Evolutionary conservation across 2,888 invertebrate species (phyloP).

Genomic region (Lordiphosa andalusiaca): DNA sequence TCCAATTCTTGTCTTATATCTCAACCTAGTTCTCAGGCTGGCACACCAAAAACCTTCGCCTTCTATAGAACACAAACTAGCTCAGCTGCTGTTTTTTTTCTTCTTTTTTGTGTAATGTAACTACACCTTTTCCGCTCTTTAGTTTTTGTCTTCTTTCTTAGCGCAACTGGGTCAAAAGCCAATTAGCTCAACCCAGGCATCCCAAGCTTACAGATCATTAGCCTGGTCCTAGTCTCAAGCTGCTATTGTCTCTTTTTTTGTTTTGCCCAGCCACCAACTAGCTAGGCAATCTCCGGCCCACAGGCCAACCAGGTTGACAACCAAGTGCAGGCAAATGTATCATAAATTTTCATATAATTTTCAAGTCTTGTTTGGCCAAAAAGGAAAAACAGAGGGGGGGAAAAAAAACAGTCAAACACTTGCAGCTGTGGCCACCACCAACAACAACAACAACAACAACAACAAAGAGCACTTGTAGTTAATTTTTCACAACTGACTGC

Average conservation of each 20-base stretch:
- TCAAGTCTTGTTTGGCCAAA: conserved; percentile 58
- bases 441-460: conserved; percentile 39
- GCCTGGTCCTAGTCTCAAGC: conserved; percentile 7
- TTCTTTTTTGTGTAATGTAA: neutral
- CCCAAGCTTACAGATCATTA: conserved; percentile 2
- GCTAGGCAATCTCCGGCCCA: conserved; percentile 29
- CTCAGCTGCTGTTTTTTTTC: too few relatives aligned
- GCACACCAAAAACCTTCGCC: too few relatives aligned
- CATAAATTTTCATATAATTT: conserved; percentile 73
- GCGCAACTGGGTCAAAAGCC: conserved; percentile 37
- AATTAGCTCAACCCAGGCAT: conserved; percentile 1
- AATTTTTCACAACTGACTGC: conserved; percentile 71
- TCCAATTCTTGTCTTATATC: too few relatives aligned
- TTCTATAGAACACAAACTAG: too few relatives aligned
- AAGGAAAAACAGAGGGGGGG: conserved; percentile 12
- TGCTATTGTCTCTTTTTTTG: neutral
- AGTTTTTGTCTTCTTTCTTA: neutral
- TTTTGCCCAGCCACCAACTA: neutral
- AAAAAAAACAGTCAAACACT: conserved; percentile 57
- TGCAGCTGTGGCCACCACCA: conserved; percentile 56
- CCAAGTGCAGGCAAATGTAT: conserved; percentile 73
- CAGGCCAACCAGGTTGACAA: conserved; percentile 56
- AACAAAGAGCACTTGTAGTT: conserved; percentile 64
- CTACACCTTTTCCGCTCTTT: conserved; percentile 2
- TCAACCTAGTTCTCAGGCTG: too few relatives aligned